Evolutionary conservation across 1,140 invertebrate species (phyloP).

Genomic region (Diprion similis): DNA sequence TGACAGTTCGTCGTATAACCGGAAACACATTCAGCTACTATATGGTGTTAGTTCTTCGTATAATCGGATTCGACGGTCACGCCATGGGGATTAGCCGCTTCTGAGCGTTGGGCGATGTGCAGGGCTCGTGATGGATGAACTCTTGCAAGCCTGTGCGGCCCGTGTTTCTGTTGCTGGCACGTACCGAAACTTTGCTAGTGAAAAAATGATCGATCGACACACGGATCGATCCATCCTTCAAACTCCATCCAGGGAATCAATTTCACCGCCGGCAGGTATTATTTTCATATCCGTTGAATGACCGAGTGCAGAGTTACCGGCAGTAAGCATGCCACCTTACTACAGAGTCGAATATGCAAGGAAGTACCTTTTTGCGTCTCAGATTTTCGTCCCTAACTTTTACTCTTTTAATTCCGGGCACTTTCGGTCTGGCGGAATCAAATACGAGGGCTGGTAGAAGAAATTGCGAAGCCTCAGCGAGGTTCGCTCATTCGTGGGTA

Average conservation of each 20-base stretch:
- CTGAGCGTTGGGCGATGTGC: constrained; percentile 23
- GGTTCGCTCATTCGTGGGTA: neutral
- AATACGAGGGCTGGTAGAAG: no score
- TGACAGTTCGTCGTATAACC: no score
- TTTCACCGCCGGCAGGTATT: neutral
- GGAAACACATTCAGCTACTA: no score
- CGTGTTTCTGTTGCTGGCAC: constrained; percentile 9
- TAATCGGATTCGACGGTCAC: constrained; percentile 32
- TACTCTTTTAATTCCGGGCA: no score
- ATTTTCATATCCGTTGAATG: no score
- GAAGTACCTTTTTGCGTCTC: no score
- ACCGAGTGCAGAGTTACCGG: no score
- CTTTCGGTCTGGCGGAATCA: no score
- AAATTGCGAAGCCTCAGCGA: neutral
- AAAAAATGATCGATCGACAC: constrained; percentile 32
- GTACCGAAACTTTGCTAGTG: constrained; percentile 25
- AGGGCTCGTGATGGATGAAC: constrained; percentile 12
- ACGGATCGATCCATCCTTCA: neutral
- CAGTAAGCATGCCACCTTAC: no score
- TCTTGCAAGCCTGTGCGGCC: neutral
- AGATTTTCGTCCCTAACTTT: no score
- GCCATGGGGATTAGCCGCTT: constrained; percentile 30
- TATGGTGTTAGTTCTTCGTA: neutral
- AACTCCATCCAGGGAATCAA: neutral
- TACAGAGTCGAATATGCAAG: no score